Percentiles rank a stretch among this genome's conserved stretches.
Evolutionary conservation across 2,888 invertebrate genomes (phyloP).

Genomic region (Epirrita christyi): DNA sequence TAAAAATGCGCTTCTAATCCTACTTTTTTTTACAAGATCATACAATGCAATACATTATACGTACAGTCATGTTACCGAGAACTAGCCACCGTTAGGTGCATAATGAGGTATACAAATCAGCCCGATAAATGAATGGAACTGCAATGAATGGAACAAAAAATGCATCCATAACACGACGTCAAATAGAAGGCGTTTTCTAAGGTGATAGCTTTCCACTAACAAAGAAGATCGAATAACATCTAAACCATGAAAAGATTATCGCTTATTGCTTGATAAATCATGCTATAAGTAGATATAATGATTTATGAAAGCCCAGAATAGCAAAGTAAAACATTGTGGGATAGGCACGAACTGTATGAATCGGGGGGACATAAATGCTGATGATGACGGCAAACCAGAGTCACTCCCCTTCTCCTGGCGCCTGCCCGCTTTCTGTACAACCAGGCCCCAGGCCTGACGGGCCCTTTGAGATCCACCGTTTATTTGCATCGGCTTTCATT

Average conservation of each 20-base stretch:
- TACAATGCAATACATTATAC: slow-evolving; percentile 16
- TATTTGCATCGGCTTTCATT: slow-evolving; percentile 41
- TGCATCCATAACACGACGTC: slow-evolving; percentile 8
- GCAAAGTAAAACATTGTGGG: too few species aligned
- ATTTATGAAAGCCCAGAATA: too few species aligned
- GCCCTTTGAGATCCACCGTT: slow-evolving; percentile 33
- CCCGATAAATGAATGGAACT: slow-evolving; percentile 22
- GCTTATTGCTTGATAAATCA: too few species aligned
- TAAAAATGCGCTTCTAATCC: background rate
- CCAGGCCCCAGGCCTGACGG: slow-evolving; percentile 4
- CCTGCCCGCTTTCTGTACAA: background rate
- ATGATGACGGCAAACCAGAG: background rate
- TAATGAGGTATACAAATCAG: too few species aligned
- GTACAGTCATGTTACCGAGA: slow-evolving; percentile 16
- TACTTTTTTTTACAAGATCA: slow-evolving; percentile 2
- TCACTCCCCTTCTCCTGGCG: background rate
- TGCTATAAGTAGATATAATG: too few species aligned
- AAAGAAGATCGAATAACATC: background rate
- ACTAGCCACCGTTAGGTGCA: slow-evolving; percentile 14
- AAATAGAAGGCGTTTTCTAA: slow-evolving; percentile 2
- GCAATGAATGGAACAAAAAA: slow-evolving; percentile 20
- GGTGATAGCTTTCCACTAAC: background rate
- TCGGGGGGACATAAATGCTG: background rate
- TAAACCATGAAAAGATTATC: too few species aligned
- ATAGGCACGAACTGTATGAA: too few species aligned